Percentiles rank a stretch among this genome's conserved stretches.
Evolutionary conservation across 2,797 vertebrate species (phyloP).

Genomic region (Muscicapa striata): DNA sequence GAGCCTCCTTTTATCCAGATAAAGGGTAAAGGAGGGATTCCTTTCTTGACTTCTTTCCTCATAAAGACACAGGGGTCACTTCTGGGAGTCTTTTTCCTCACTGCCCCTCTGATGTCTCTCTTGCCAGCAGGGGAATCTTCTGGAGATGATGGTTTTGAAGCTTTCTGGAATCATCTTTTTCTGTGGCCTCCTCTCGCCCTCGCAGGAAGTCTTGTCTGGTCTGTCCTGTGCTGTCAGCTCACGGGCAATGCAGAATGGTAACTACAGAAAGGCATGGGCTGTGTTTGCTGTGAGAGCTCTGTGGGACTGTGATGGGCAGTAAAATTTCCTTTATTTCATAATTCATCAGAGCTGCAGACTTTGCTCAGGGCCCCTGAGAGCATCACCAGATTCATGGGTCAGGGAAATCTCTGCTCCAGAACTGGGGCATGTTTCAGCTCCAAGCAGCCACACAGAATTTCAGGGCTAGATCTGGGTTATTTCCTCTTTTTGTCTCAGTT

Average conservation of each 20-base stretch:
- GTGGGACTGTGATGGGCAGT: rapidly evolving
- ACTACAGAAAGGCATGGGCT: rapidly evolving
- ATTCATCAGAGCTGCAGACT: background rate
- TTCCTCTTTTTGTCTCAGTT: background rate
- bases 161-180: background rate
- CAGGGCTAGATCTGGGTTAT: background rate
- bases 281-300: background rate
- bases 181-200: slow-evolving; percentile 5
- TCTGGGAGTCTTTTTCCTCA: background rate
- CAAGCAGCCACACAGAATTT: background rate
- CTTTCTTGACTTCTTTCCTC: rapidly evolving
- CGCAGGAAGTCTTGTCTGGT: background rate
- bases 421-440: background rate
- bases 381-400: rapidly evolving
- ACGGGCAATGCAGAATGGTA: background rate
- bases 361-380: background rate
- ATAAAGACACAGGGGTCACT: rapidly evolving
- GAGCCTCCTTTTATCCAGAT: rapidly evolving
- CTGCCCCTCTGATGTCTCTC: background rate
- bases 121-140: background rate
- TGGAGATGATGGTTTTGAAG: background rate
- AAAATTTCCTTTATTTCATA: background rate
- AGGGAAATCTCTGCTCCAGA: background rate
- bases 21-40: background rate
- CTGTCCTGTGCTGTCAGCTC: background rate